Percentiles rank a stretch among this genome's conserved stretches.
Evolutionary conservation across 2,888 invertebrate species (phyloP).

Genomic region (Dermolepida albohirtum): DNA sequence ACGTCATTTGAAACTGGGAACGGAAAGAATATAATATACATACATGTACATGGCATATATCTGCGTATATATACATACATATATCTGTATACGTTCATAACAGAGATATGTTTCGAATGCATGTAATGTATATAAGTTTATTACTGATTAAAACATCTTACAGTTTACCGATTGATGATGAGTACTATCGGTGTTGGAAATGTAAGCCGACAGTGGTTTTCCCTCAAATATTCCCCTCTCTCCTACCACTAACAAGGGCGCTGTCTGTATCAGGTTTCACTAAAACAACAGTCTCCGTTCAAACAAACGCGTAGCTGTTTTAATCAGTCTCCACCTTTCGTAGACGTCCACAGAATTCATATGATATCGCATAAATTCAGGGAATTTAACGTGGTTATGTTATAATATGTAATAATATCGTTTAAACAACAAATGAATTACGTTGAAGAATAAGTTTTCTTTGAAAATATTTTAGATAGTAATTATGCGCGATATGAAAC

Average conservation of each 20-base stretch:
- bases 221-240: slow-evolving; percentile 47
- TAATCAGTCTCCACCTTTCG: slow-evolving; percentile 40
- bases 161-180: slow-evolving; percentile 38
- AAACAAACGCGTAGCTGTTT: slow-evolving; percentile 48
- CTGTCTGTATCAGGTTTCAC: slow-evolving; percentile 53
- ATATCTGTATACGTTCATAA: slow-evolving; percentile 9
- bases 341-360: slow-evolving; percentile 16
- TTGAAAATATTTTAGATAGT: too few species aligned
- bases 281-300: slow-evolving; percentile 56
- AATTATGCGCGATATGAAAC: too few species aligned
- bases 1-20: slow-evolving; percentile 14
- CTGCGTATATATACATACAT: slow-evolving; percentile 2
- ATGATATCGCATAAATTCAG: slow-evolving; percentile 2
- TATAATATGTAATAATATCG: too few species aligned
- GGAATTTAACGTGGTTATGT: too few species aligned
- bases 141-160: slow-evolving; percentile 32
- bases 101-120: slow-evolving; percentile 5
- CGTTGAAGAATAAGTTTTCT: too few species aligned
- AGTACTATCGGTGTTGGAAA: slow-evolving; percentile 48
- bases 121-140: slow-evolving; percentile 15
- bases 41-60: too few species aligned
- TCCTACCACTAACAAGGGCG: slow-evolving; percentile 52
- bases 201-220: slow-evolving; percentile 48
- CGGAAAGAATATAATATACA: not conserved
- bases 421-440: too few species aligned